phyloP scores from a whole-genome alignment of 1,140 invertebrate species.

The Megalopta genalis region DNA sequence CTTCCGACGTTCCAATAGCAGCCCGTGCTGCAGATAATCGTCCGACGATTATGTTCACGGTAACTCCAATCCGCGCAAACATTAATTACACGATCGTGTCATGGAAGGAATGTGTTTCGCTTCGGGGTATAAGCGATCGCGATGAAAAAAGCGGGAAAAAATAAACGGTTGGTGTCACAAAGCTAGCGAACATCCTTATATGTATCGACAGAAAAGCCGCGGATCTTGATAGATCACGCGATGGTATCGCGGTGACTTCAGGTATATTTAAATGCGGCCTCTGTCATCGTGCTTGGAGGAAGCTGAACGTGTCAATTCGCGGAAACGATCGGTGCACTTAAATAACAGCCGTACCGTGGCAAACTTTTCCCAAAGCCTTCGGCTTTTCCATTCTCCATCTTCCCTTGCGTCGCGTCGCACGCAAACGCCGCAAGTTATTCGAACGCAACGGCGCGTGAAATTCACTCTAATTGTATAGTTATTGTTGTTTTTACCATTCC shows the following conservation, averaged over 20 bases:
- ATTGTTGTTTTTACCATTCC: too few species aligned
- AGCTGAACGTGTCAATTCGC: conserved; percentile 9
- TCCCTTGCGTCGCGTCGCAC: too few species aligned
- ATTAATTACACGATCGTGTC: conserved; percentile 34
- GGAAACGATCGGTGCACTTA: background rate
- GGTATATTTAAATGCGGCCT: conserved; percentile 10
- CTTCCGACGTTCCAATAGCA: background rate
- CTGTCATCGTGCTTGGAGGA: conserved; percentile 12
- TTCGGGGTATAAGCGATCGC: conserved; percentile 12
- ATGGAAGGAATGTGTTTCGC: conserved; percentile 15
- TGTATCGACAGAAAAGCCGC: conserved; percentile 37
- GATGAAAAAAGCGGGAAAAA: background rate
- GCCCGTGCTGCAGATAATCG: conserved; percentile 22
- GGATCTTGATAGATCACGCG: conserved; percentile 30
- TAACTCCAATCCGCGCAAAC: conserved; percentile 1
- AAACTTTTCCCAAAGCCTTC: too few species aligned
- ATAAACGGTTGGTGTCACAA: background rate
- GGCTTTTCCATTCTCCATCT: too few species aligned
- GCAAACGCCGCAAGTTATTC: too few species aligned
- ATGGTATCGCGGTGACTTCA: background rate
- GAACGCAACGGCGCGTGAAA: too few species aligned
- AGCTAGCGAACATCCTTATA: conserved; percentile 29
- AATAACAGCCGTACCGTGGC: too few species aligned
- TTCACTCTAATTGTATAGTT: too few species aligned
- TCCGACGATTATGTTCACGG: conserved; percentile 31